Conservation (phyloP, 1,140 invertebrate genomes). For the Andricus grossulariae region DNA sequence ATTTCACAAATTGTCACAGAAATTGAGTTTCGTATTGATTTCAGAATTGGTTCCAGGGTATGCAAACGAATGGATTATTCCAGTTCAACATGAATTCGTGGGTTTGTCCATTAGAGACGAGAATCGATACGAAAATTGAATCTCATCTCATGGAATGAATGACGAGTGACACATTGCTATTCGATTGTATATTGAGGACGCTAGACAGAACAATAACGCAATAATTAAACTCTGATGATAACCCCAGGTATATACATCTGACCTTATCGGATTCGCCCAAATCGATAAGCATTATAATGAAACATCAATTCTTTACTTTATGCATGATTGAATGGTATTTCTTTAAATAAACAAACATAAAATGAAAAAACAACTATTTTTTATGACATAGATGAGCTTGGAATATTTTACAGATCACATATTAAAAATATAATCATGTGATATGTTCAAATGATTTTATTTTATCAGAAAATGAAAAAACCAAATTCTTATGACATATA, state of each 20-base stretch:
- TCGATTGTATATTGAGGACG: background rate
- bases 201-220: background rate
- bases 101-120: background rate
- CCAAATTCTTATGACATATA: too few species aligned
- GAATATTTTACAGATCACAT: too few species aligned
- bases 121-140: constrained; percentile 11
- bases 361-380: too few species aligned
- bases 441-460: too few species aligned
- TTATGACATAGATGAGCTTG: too few species aligned
- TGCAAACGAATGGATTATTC: background rate
- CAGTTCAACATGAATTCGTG: background rate
- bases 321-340: too few species aligned
- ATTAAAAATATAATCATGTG: too few species aligned
- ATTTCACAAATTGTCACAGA: too few species aligned
- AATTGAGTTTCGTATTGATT: background rate
- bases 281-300: too few species aligned
- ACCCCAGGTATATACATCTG: background rate
- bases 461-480: too few species aligned
- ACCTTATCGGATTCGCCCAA: background rate
- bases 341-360: too few species aligned
- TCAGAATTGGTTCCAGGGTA: background rate
- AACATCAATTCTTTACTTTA: too few species aligned
- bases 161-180: background rate
- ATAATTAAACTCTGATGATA: background rate
- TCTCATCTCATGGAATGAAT: background rate